Conservation (phyloP, 2,888 invertebrate genomes). For the Gortyna flavago region DNA sequence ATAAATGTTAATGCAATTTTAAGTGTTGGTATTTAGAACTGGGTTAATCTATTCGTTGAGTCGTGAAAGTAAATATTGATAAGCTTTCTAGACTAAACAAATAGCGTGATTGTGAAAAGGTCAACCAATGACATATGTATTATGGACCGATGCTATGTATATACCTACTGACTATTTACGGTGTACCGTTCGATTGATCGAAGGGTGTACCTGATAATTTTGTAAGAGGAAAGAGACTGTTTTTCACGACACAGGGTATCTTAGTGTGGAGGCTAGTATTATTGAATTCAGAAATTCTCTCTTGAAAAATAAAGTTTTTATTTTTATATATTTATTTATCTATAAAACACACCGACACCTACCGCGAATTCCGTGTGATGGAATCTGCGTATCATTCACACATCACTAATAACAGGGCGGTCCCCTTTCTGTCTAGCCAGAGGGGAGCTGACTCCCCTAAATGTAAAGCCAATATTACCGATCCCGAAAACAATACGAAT, state of each 20-base stretch:
- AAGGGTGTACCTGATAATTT: neutral
- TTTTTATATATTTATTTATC: too few species aligned
- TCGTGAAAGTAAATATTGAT: conserved; percentile 54
- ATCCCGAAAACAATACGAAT: conserved; percentile 36
- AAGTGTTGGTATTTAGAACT: conserved; percentile 50
- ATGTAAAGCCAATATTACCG: conserved; percentile 30
- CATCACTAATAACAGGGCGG: conserved; percentile 19
- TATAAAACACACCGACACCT: neutral
- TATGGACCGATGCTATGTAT: neutral
- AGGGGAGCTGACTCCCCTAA: conserved; percentile 46
- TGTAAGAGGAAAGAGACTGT: neutral
- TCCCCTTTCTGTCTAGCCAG: conserved; percentile 32
- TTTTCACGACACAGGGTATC: neutral
- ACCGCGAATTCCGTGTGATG: neutral
- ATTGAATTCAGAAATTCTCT: neutral
- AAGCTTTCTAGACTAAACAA: conserved; percentile 54
- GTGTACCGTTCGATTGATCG: too few species aligned
- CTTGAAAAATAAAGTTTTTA: neutral
- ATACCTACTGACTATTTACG: neutral
- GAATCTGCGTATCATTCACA: conserved; percentile 27
- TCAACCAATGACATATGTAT: conserved; percentile 14
- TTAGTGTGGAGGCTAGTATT: neutral
- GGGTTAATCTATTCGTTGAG: conserved; percentile 54
- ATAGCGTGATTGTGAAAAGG: conserved; percentile 17
- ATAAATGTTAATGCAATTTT: conserved; percentile 44